Percentiles rank a stretch among this genome's conserved stretches.
Evolutionary conservation across 2,888 invertebrate species (phyloP).

Genomic region (Nipponacmea schrenckii): DNA sequence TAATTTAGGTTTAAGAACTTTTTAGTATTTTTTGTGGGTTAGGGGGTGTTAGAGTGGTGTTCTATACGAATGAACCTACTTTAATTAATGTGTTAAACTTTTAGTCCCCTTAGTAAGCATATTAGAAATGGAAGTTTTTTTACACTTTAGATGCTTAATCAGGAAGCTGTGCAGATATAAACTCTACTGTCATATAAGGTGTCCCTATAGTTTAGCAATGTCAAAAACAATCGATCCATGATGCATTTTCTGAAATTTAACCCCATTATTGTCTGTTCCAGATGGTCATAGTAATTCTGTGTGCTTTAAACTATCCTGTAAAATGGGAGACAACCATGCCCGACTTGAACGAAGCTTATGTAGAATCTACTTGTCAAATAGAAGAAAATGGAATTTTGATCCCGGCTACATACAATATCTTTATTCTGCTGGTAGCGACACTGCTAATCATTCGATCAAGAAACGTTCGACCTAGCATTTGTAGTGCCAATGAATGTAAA

Average conservation of each 20-base stretch:
- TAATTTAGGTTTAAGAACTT: too few relatives aligned
- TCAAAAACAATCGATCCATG: neutral
- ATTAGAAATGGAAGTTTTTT: too few relatives aligned
- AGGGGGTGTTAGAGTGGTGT: neutral
- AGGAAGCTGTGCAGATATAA: too few relatives aligned
- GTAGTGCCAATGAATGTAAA: slow-evolving; percentile 51
- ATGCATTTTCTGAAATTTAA: neutral
- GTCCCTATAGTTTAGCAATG: too few relatives aligned
- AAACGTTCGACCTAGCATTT: too few relatives aligned
- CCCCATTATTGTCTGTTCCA: slow-evolving; percentile 26
- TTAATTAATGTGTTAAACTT: too few relatives aligned
- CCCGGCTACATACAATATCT: slow-evolving; percentile 42
- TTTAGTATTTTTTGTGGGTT: neutral
- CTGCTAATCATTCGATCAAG: too few relatives aligned
- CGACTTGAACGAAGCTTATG: slow-evolving; percentile 31
- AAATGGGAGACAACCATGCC: slow-evolving; percentile 37
- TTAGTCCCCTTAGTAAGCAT: too few relatives aligned
- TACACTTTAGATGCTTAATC: too few relatives aligned
- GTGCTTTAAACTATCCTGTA: slow-evolving; percentile 29
- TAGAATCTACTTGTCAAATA: slow-evolving; percentile 42
- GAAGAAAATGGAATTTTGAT: slow-evolving; percentile 38
- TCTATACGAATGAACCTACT: neutral
- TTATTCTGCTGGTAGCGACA: slow-evolving; percentile 42
- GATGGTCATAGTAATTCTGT: slow-evolving; percentile 33
- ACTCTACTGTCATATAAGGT: too few relatives aligned